These are phyloP conservation scores for Corapipo altera DNA, from an alignment of 2,113 vertebrate species.

Conservation along the genomic window DNA sequence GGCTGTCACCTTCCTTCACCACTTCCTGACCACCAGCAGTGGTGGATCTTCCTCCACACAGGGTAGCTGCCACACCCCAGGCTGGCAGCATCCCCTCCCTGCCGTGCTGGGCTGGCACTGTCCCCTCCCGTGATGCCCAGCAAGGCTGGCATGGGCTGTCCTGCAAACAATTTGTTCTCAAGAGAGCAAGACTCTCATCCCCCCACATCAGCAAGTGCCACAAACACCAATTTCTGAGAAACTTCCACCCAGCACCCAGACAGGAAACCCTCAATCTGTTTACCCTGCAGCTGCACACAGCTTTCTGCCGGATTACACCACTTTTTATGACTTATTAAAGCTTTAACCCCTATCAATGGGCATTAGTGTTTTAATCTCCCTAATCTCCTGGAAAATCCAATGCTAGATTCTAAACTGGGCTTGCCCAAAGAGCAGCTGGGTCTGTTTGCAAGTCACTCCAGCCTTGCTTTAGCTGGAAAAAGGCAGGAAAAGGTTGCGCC, in stretches of 20 bases:
- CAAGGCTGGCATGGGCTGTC: neutral
- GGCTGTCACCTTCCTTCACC: neutral
- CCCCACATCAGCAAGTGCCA: neutral
- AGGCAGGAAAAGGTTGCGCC: neutral
- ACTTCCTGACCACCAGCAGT: rapidly evolving
- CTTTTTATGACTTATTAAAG: conserved; percentile 58
- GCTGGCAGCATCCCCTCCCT: neutral
- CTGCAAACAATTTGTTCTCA: rapidly evolving
- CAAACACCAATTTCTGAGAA: neutral
- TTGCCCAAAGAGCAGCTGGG: neutral
- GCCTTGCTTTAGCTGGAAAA: neutral
- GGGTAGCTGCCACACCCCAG: rapidly evolving
- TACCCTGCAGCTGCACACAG: neutral
- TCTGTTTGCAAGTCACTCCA: neutral
- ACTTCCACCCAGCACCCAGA: neutral
- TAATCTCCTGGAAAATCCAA: conserved; percentile 31
- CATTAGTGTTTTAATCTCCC: conserved; percentile 32
- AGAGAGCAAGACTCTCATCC: rapidly evolving
- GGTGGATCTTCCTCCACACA: neutral
- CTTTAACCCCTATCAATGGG: conserved; percentile 37
- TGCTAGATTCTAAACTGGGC: neutral
- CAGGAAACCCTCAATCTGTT: conserved; percentile 43
- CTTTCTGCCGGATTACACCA: conserved; percentile 56
- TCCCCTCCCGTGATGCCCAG: neutral
- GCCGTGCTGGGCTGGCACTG: neutral